Conservation (phyloP, 2,113 vertebrate species). For the Ciconia stormi region DNA sequence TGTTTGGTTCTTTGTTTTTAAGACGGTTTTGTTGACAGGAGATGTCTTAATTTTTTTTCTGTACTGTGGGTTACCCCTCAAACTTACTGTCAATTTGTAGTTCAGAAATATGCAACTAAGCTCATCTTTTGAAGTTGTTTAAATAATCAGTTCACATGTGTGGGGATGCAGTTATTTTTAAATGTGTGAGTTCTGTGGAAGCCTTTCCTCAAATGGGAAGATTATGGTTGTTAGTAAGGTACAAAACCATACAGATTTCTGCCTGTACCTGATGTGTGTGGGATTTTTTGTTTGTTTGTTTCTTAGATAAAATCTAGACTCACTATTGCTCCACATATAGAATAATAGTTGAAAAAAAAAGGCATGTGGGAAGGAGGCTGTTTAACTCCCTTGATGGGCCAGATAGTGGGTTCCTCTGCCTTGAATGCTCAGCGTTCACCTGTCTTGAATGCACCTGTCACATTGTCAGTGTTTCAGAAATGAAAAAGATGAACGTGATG, state of each 20-base stretch:
- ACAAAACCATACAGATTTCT: neutral
- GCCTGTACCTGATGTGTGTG: neutral
- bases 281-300: neutral
- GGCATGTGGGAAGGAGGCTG: accelerated
- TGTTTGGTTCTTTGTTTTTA: neutral
- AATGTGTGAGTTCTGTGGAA: neutral
- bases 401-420: neutral
- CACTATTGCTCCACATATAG: accelerated
- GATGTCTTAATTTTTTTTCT: neutral
- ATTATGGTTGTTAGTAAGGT: neutral
- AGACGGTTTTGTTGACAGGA: neutral
- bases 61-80: neutral
- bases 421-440: accelerated
- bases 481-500: neutral
- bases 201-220: neutral
- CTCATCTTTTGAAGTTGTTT: neutral
- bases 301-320: neutral
- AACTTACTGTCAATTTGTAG: neutral
- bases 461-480: accelerated
- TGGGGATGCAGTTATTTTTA: neutral
- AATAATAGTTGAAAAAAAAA: neutral
- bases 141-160: neutral
- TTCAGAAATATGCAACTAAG: neutral
- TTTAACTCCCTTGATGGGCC: neutral
- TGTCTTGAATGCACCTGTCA: accelerated